These are phyloP conservation scores for Tapera naevia DNA, from an alignment of 2,797 vertebrate genomes.

Conservation along the genomic window DNA sequence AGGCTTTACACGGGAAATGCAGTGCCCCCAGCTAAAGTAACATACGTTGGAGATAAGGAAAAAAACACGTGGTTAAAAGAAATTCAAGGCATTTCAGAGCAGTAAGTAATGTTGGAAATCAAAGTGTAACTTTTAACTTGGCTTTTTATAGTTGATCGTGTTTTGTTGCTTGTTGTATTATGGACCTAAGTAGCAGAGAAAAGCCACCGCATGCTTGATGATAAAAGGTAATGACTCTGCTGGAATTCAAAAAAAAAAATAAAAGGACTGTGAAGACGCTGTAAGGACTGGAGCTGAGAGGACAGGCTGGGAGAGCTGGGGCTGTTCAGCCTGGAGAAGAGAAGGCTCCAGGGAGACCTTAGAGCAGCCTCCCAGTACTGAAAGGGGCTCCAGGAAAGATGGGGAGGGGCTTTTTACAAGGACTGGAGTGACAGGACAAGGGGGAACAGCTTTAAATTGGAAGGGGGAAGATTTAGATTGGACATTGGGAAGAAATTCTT, in stretches of 20 bases:
- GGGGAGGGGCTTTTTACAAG: no score
- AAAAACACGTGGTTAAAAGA: conserved; percentile 92
- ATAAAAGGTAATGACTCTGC: neutral
- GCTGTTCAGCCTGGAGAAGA: no score
- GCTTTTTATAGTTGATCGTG: neutral
- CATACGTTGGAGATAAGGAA: conserved; percentile 87
- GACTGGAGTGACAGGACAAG: no score
- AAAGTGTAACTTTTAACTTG: neutral
- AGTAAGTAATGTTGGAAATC: conserved; percentile 79
- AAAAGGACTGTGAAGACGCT: no score
- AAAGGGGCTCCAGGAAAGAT: no score
- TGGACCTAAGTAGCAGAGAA: neutral
- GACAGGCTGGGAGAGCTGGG: no score
- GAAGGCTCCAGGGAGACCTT: no score
- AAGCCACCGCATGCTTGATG: neutral
- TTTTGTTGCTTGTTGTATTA: neutral
- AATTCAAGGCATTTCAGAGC: conserved; percentile 89
- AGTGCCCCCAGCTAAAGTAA: conserved; percentile 85
- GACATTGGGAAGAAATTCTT: no score
- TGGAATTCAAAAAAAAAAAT: neutral
- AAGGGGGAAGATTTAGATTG: no score
- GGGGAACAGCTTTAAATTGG: no score
- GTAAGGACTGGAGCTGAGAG: no score
- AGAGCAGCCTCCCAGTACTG: no score
- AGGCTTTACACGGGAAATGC: conserved; percentile 82